Percentiles rank a stretch among this genome's conserved stretches.
These are phyloP conservation scores for Enhydra lutris DNA, from an alignment of 2,113 vertebrate species.

Conservation along the genomic window DNA sequence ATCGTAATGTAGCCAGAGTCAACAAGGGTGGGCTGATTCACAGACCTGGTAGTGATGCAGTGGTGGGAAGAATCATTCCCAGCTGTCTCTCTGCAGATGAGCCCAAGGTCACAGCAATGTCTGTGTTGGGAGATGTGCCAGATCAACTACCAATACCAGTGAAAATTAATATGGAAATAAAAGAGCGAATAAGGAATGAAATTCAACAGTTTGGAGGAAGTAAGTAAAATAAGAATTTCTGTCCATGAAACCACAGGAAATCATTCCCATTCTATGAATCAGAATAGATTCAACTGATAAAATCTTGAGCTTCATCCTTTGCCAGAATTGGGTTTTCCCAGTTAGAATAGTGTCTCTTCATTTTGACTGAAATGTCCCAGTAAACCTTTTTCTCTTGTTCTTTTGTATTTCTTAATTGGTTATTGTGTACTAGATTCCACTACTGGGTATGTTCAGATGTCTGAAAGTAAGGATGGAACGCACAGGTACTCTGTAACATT, in stretches of 20 bases:
- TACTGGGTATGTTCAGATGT: neutral
- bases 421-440: neutral
- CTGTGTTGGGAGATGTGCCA: neutral
- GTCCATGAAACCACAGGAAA: no score
- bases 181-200: constrained; percentile 90
- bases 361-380: neutral
- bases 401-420: neutral
- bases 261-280: no score
- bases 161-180: constrained; percentile 86
- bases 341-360: neutral
- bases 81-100: constrained; percentile 80
- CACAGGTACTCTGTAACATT: neutral
- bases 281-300: no score
- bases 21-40: constrained; percentile 84
- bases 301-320: neutral
- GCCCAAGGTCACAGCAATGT: neutral
- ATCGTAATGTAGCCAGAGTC: constrained; percentile 38
- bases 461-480: neutral
- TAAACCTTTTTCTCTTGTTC: neutral
- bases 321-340: neutral
- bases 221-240: constrained; percentile 80
- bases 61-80: constrained; percentile 58
- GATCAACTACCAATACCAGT: neutral
- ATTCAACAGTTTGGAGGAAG: constrained; percentile 92
- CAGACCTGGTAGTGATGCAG: constrained; percentile 67